These are phyloP conservation scores for Oceanites oceanicus DNA, from an alignment of 2,113 vertebrate genomes.

Conservation along the genomic window DNA sequence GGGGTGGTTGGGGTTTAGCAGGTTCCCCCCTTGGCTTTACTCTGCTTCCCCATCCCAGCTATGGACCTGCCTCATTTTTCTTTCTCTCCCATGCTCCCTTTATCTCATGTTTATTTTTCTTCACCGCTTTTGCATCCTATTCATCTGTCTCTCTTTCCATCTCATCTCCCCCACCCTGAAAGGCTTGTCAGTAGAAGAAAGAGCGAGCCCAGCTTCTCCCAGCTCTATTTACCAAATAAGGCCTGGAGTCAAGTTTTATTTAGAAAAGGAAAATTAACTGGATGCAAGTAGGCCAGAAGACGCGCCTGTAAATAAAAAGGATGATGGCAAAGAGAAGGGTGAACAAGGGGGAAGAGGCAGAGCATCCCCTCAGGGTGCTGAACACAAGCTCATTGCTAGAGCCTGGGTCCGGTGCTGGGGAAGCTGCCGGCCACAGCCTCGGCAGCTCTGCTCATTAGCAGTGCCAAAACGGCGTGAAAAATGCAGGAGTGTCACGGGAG, in stretches of 20 bases:
- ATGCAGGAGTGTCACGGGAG: background rate
- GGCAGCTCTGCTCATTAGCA: background rate
- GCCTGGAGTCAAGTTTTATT: constrained; percentile 56
- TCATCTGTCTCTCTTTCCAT: constrained; percentile 19
- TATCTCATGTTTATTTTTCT: background rate
- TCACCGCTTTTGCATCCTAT: background rate
- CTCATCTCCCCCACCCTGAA: constrained; percentile 17
- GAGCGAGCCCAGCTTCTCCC: background rate
- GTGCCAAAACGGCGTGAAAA: background rate
- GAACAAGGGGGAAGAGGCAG: background rate
- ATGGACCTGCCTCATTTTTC: background rate
- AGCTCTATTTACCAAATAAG: constrained; percentile 48
- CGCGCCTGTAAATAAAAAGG: background rate
- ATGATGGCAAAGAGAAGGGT: background rate
- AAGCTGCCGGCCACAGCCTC: background rate
- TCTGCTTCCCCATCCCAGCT: background rate
- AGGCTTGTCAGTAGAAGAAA: constrained; percentile 50
- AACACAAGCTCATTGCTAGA: background rate
- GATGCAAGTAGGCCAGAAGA: constrained; percentile 39
- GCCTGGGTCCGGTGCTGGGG: background rate
- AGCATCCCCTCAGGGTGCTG: background rate
- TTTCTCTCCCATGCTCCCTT: background rate
- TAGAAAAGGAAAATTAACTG: constrained; percentile 35
- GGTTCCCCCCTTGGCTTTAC: background rate
- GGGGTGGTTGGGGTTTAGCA: background rate